phyloP scores from a whole-genome alignment of 2,888 invertebrate species.

The Drosophila ochracea region DNA sequence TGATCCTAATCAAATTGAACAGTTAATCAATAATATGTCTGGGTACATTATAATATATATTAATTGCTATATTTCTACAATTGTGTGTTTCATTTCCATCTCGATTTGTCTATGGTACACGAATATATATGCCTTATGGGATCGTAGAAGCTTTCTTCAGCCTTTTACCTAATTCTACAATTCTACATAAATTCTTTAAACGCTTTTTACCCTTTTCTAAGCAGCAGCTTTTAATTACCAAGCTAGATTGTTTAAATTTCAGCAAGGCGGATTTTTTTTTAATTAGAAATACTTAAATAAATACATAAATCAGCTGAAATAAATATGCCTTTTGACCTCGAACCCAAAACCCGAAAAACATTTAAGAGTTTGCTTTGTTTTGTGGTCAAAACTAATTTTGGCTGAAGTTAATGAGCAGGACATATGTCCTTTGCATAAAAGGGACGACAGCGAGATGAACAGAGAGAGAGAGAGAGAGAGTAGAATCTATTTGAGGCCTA shows the following conservation, averaged over 20 bases:
- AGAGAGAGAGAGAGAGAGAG: background rate
- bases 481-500: background rate
- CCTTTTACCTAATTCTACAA: background rate
- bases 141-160: background rate
- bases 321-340: background rate
- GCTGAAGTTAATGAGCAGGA: conserved; percentile 44
- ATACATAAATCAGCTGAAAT: background rate
- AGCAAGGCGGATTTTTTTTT: background rate
- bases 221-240: background rate
- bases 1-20: background rate
- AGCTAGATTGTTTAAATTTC: background rate
- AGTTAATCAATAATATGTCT: background rate
- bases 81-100: background rate
- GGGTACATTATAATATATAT: background rate
- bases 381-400: conserved; percentile 34
- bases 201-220: background rate
- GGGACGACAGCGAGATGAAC: too few relatives aligned
- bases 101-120: background rate
- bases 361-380: background rate
- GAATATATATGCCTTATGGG: background rate
- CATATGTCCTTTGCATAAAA: conserved; percentile 44
- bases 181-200: background rate
- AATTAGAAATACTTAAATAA: background rate
- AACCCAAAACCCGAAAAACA: conserved; percentile 30
- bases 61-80: background rate